phyloP scores from a whole-genome alignment of 2,113 vertebrate genomes.

The Myrmecobius fasciatus region DNA sequence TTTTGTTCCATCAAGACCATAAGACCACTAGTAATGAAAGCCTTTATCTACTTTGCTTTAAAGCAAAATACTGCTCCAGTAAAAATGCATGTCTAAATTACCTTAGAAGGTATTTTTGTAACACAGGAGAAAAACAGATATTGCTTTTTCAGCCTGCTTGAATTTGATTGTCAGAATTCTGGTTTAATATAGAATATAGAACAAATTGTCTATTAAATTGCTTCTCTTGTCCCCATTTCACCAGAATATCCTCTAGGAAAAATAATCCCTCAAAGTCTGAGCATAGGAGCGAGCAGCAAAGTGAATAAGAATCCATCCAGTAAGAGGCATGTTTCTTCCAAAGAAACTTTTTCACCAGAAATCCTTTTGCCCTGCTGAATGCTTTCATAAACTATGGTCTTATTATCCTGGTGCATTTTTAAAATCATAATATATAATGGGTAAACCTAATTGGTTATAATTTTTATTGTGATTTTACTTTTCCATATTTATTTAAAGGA shows the following conservation, averaged over 20 bases:
- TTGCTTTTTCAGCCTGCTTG: not conserved
- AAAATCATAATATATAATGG: not conserved
- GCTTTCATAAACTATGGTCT: not conserved
- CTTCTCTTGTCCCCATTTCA: not conserved
- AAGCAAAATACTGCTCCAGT: slow-evolving; percentile 24
- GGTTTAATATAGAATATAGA: slow-evolving; percentile 26
- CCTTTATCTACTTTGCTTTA: slow-evolving; percentile 28
- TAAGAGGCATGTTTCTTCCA: not conserved
- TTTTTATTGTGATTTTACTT: not conserved
- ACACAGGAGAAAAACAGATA: not conserved
- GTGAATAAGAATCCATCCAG: slow-evolving; percentile 18
- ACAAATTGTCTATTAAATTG: not conserved
- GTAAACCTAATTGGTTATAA: not conserved
- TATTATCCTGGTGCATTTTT: not conserved
- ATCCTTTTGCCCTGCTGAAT: not conserved
- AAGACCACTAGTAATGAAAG: slow-evolving; percentile 47
- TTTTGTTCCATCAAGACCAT: slow-evolving; percentile 30
- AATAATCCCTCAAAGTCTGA: not conserved
- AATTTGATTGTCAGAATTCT: slow-evolving; percentile 22
- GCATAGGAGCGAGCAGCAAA: not conserved
- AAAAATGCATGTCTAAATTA: not conserved
- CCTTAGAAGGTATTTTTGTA: slow-evolving; percentile 30
- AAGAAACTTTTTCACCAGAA: not conserved
- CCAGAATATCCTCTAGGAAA: not conserved
- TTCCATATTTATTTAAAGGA: not conserved